Evolutionary conservation across 2,797 vertebrate genomes (phyloP), one percentile per base, ranked within the genome.

Genomic region (Chanos chanos): DNA sequence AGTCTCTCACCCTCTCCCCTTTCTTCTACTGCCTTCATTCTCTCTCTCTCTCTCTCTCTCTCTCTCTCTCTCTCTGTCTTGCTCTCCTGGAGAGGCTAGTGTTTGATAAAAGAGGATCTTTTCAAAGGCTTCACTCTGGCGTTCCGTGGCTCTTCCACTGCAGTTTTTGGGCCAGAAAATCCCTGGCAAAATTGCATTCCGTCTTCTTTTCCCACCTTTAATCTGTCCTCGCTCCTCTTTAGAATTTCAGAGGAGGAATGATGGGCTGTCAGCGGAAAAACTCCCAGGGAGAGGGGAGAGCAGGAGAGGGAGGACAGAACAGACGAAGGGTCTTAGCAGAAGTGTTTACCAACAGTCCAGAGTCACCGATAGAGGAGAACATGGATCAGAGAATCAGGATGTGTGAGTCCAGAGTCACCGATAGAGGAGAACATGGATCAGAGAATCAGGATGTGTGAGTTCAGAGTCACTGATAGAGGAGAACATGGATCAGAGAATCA

Each of bases 41-140:
- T 75, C 77, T 77, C 79, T 81, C 48, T 70, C 61, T 56, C 27
- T 60, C 24, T 45, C 43, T 53, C 56, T 50, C 34, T 50, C 61
- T 41, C 39, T 34, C 48, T 33, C 61, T 57, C 33, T 50, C 56
- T 63, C 39, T 69, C 54, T 36, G 27, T 28, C 27, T 7, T 4
- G 28, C 27, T 28, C 27, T 7, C 4, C 2, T 43, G 48, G 66
- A 53, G 62, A 67, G 61, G 41, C 30, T 10, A 13, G 58, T 28
- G 57, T 54, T 65, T 73, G 68, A 76, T 76, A 66, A 71, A 73
- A 73, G 67, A 57, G 54, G 54, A 41, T 50, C 41, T 68, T 73
- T 73, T 76, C 71, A 73, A 73, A 76, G 67, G 43, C 58, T 62
- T 61, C 64, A 58, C 39, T 41, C 39, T 41, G 16, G 21, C 19